Conservation (phyloP, 2,888 invertebrate species). For the Molorchus minor region DNA sequence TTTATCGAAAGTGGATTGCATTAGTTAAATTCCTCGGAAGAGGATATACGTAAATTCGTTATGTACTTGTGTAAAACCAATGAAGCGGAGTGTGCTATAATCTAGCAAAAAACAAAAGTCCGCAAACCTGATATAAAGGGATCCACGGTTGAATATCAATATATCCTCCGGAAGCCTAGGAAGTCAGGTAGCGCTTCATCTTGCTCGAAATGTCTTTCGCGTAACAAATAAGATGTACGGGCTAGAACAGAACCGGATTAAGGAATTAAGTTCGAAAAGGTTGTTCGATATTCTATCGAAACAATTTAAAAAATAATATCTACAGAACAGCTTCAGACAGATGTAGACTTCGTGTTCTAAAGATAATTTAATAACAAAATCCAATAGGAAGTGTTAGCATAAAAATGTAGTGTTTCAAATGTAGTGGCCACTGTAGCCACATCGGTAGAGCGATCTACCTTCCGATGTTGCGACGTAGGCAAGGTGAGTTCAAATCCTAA, state of each 20-base stretch:
- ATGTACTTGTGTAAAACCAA: slow-evolving; percentile 33
- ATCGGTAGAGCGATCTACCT: too few relatives aligned
- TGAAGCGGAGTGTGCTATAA: slow-evolving; percentile 29
- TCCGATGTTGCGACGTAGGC: too few relatives aligned
- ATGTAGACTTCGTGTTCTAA: too few relatives aligned
- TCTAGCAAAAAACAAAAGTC: slow-evolving; percentile 23
- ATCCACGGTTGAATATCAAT: slow-evolving; percentile 52
- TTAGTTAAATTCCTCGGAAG: slow-evolving; percentile 39
- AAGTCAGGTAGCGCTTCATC: slow-evolving; percentile 20
- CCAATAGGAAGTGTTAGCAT: too few relatives aligned
- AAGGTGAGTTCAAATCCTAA: too few relatives aligned
- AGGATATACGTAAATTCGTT: slow-evolving; percentile 34
- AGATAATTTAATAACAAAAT: too few relatives aligned
- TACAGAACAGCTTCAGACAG: too few relatives aligned
- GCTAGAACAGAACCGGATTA: slow-evolving; percentile 24
- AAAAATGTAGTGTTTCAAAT: too few relatives aligned
- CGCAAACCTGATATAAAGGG: slow-evolving; percentile 48
- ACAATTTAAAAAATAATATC: too few relatives aligned
- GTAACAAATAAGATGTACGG: slow-evolving; percentile 48
- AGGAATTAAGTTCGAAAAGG: too few relatives aligned
- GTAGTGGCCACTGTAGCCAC: too few relatives aligned
- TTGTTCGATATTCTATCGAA: too few relatives aligned
- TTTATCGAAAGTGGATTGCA: slow-evolving; percentile 35
- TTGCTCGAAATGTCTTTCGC: slow-evolving; percentile 46
- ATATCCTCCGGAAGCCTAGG: slow-evolving; percentile 34